Conservation (phyloP, 2,797 vertebrate genomes). For the Amazona ochrocephala region DNA sequence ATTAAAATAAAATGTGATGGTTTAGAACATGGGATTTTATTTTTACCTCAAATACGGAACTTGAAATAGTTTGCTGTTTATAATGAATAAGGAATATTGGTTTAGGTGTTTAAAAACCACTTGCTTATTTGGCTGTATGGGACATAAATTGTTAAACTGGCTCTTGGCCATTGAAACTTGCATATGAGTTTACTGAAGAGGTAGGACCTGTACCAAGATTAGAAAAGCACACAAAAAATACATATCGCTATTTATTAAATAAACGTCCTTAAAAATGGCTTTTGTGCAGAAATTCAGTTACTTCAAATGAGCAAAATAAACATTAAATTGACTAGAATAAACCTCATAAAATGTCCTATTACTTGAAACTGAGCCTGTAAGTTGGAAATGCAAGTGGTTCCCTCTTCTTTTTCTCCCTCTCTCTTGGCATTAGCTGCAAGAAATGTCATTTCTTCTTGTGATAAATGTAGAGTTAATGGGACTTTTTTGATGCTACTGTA, state of each 20-base stretch:
- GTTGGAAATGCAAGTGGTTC: background rate
- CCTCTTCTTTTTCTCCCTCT: background rate
- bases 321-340: background rate
- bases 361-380: constrained; percentile 13
- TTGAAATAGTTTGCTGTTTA: background rate
- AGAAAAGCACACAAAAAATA: constrained; percentile 37
- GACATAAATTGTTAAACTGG: background rate
- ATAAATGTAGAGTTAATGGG: constrained; percentile 37
- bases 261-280: constrained; percentile 9
- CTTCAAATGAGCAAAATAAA: constrained; percentile 19
- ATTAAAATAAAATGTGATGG: background rate
- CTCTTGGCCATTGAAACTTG: background rate
- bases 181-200: background rate
- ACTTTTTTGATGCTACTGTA: constrained; percentile 43
- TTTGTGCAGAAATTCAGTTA: background rate
- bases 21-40: background rate
- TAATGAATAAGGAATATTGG: background rate
- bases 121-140: background rate
- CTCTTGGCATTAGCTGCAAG: background rate
- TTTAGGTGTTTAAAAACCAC: background rate
- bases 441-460: constrained; percentile 27
- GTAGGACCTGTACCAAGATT: background rate
- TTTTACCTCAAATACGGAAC: background rate
- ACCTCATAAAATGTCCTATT: background rate
- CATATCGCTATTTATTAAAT: constrained; percentile 49